Percentiles rank a stretch among this genome's conserved stretches.
These are phyloP conservation scores for Oryzias melastigma DNA, from an alignment of 2,113 vertebrate species.

Conservation along the genomic window DNA sequence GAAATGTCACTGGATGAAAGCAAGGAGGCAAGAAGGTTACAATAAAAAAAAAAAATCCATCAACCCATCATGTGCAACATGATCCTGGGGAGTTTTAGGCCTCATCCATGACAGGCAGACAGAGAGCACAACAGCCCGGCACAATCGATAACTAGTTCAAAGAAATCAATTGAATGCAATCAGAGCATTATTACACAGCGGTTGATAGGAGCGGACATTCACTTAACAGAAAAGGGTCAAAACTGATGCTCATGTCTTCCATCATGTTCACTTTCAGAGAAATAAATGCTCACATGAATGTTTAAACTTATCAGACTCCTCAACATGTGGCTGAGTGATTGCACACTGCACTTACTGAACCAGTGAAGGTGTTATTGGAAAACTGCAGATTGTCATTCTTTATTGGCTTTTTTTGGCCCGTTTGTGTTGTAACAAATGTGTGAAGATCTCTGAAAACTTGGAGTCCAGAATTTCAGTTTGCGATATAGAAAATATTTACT, in stretches of 20 bases:
- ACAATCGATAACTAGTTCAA: slow-evolving; percentile 37
- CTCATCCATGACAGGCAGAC: slow-evolving; percentile 30
- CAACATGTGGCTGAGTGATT: too few species aligned
- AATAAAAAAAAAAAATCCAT: slow-evolving; percentile 16
- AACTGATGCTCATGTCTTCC: not conserved
- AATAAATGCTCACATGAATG: not conserved
- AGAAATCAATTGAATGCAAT: slow-evolving; percentile 48
- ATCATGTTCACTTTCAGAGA: not conserved
- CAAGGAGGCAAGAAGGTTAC: too few species aligned
- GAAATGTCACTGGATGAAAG: not conserved
- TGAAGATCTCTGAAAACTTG: too few species aligned
- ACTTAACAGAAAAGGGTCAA: too few species aligned
- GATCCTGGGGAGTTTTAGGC: slow-evolving; percentile 12
- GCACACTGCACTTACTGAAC: too few species aligned
- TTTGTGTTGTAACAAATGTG: not conserved
- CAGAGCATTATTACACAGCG: slow-evolving; percentile 27
- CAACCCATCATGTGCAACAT: slow-evolving; percentile 16
- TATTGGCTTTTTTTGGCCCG: slow-evolving; percentile 4
- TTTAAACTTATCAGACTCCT: not conserved
- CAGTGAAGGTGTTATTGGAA: not conserved
- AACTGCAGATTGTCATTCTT: slow-evolving; percentile 3
- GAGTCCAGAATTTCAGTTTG: too few species aligned
- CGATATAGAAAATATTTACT: too few species aligned
- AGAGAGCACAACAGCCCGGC: slow-evolving; percentile 25
- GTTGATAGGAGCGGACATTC: not conserved